A percentile compares a stretch with the other conserved stretches of the same genome.
Conservation (phyloP, 2,888 invertebrate genomes). For the Coecobrya sp. region DNA sequence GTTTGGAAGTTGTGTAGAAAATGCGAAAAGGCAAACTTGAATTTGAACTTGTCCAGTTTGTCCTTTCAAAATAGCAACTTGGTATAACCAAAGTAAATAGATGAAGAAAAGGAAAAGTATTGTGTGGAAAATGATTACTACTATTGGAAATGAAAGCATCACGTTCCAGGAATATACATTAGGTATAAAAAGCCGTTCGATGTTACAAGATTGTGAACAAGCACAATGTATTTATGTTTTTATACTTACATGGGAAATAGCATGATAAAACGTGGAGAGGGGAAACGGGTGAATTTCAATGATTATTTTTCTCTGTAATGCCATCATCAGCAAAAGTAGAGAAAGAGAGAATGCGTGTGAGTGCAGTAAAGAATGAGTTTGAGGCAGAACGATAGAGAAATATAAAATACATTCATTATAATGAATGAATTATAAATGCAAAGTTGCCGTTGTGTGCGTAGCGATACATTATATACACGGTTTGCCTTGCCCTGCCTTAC, state of each 20-base stretch:
- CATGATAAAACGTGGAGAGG: background rate
- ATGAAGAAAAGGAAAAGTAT: conserved; percentile 26
- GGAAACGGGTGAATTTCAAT: conserved; percentile 31
- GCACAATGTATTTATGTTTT: too few species aligned
- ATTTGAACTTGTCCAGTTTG: background rate
- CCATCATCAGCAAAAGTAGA: background rate
- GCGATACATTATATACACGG: background rate
- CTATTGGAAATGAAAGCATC: conserved; percentile 38
- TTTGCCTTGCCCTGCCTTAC: background rate
- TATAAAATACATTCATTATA: conserved; percentile 11
- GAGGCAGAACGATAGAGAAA: background rate
- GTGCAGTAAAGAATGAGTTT: background rate
- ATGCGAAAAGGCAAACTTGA: conserved; percentile 18
- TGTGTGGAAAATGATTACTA: conserved; percentile 24
- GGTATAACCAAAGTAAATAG: background rate
- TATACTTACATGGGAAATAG: too few species aligned
- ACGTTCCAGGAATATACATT: too few species aligned
- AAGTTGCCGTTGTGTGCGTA: conserved; percentile 4
- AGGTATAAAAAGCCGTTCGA: too few species aligned
- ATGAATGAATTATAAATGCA: conserved; percentile 18
- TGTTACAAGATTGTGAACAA: too few species aligned
- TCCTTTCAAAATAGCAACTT: too few species aligned
- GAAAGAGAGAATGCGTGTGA: background rate
- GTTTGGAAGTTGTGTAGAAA: background rate
- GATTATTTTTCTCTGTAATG: background rate